phyloP scores from a whole-genome alignment of 2,797 vertebrate species.

The Halcyon badia region DNA sequence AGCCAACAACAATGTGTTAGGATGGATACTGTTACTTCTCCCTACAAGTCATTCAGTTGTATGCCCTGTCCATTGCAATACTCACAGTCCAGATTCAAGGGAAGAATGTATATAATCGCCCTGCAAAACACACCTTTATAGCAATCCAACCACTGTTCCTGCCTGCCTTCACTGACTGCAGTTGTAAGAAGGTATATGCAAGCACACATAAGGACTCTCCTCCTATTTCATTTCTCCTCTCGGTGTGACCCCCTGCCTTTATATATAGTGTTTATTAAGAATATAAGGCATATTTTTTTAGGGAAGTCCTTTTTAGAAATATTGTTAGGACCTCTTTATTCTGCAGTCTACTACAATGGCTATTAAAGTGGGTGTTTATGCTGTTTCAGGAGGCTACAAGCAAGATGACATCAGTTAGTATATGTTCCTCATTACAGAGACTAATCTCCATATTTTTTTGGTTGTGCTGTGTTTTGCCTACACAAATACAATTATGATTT shows the following conservation, averaged over 20 bases:
- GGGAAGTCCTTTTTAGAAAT: neutral
- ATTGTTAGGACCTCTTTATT: neutral
- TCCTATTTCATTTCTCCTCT: neutral
- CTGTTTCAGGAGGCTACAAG: neutral
- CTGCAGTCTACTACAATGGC: neutral
- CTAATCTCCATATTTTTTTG: neutral
- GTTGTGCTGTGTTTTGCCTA: neutral
- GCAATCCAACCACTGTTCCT: neutral
- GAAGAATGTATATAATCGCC: neutral
- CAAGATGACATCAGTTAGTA: neutral
- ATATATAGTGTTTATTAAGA: neutral
- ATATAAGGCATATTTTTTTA: neutral
- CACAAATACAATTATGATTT: neutral
- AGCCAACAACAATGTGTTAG: accelerated
- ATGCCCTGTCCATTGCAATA: neutral
- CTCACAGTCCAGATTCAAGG: neutral
- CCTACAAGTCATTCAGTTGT: neutral
- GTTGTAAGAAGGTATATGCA: neutral
- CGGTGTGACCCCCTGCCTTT: neutral
- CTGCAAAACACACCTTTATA: neutral
- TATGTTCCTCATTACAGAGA: neutral
- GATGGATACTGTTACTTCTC: neutral
- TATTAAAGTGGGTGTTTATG: neutral
- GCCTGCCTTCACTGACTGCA: neutral
- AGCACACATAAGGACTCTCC: neutral